Conservation (phyloP, 2,113 vertebrate genomes). For the Noturus placidus region DNA sequence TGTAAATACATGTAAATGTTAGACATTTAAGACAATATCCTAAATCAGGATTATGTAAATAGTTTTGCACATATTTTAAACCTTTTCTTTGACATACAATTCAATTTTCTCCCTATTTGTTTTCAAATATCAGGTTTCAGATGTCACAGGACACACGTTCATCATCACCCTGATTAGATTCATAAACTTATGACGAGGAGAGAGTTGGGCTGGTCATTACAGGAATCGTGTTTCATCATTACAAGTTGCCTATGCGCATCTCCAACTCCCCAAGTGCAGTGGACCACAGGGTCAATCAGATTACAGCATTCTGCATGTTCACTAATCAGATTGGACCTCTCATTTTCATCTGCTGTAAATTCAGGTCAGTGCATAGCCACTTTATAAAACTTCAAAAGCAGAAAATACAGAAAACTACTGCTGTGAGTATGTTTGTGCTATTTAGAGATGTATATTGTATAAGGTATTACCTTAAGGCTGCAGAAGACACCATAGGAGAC, state of each 20-base stretch:
- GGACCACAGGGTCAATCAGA: slow-evolving; percentile 45
- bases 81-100: background rate
- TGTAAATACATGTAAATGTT: no score
- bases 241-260: slow-evolving; percentile 30
- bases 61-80: background rate
- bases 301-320: slow-evolving; percentile 52
- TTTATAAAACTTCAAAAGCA: background rate
- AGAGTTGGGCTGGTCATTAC: slow-evolving; percentile 47
- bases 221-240: slow-evolving; percentile 41
- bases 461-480: background rate
- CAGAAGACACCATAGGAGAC: background rate
- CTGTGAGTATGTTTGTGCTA: background rate
- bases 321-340: slow-evolving; percentile 49
- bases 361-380: slow-evolving; percentile 30
- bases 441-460: background rate
- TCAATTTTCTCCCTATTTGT: background rate
- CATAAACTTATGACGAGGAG: slow-evolving; percentile 42
- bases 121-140: slow-evolving; percentile 11
- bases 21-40: background rate
- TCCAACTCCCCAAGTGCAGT: slow-evolving; percentile 34
- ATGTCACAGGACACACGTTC: slow-evolving; percentile 32
- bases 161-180: slow-evolving; percentile 46
- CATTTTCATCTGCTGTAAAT: slow-evolving; percentile 32
- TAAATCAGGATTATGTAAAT: background rate
- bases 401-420: background rate